Conservation (phyloP, 2,888 invertebrate genomes). For the Oxytorus armatus region DNA sequence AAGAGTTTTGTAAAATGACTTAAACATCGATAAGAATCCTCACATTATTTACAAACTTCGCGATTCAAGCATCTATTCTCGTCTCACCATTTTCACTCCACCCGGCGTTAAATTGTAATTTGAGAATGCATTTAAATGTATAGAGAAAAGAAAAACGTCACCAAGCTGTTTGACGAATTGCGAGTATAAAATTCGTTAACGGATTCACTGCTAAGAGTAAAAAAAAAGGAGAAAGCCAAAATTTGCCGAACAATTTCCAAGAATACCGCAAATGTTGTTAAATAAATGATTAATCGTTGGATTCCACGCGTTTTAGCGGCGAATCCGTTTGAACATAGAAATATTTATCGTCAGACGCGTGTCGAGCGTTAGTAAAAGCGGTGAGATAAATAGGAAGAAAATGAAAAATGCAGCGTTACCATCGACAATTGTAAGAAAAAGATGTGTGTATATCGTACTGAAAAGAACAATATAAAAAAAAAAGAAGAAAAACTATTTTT, state of each 20-base stretch:
- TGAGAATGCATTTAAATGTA: neutral
- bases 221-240: constrained; percentile 18
- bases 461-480: too few relatives aligned
- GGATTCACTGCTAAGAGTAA: neutral
- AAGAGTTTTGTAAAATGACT: too few relatives aligned
- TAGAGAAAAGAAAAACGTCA: neutral
- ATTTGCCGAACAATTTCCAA: neutral
- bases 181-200: neutral
- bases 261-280: too few relatives aligned
- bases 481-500: constrained; percentile 29
- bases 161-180: neutral
- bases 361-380: constrained; percentile 41
- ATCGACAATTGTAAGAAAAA: constrained; percentile 37
- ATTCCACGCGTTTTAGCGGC: too few relatives aligned
- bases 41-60: too few relatives aligned
- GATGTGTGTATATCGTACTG: constrained; percentile 43
- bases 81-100: neutral
- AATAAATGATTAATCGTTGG: too few relatives aligned
- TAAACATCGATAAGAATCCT: too few relatives aligned
- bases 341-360: constrained; percentile 20
- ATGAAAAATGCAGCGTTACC: constrained; percentile 39
- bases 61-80: too few relatives aligned
- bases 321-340: neutral
- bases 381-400: constrained; percentile 19
- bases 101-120: neutral